Evolutionary conservation across 2,888 invertebrate genomes (phyloP), one percentile per base, ranked within the genome.

Genomic region (Acleris holmiana): DNA sequence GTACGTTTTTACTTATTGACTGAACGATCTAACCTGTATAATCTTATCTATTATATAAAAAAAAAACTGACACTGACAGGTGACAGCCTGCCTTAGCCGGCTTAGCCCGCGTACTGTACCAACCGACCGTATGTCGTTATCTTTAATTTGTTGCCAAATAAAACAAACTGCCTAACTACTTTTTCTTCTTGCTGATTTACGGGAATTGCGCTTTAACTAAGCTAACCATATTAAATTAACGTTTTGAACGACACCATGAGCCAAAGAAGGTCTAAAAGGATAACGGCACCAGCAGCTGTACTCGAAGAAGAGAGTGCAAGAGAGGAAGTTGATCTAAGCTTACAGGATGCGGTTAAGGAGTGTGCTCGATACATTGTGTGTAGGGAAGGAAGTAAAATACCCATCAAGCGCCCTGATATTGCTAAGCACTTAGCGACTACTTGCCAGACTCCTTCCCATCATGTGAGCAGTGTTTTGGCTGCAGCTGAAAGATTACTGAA

Each of bases 351-450:
- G 2, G 77, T 86, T 5, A 82, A 77, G 17, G 88, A 89, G 71
- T 92, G 91, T 59, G 89, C 87, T 6, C 82, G 86, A 7, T 91
- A 74, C 61, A 81, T 92, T 25, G 35, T 89, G 13, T 85, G 80
- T 68, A 78, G 89, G 0, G 89, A 91, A 80, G 85, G 87, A 18
- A 89, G 88, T 67, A 91, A 91, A 75, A 75, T 85, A 54, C 91
- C 90, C 0, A 82, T 92, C 17, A 88, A 85, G 73, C 80, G 85
- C 5, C 69, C 78, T 2, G 91, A 91, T 71, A 85, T 92, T 29
- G 64, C 74, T 2, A 89, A 86, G 69, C 83, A 89, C 69, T 71
- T 92, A 4, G 73, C 58, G 47, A 76, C 71, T 44, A 74, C 73
- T 2, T 84, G 80, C 61, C 78, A 86, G 67, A 84, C 75, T 3